Evolutionary conservation across 2,113 vertebrate genomes (phyloP), one percentile per base, ranked within the genome.

Genomic region (Cyphomyrus discorhynchus): DNA sequence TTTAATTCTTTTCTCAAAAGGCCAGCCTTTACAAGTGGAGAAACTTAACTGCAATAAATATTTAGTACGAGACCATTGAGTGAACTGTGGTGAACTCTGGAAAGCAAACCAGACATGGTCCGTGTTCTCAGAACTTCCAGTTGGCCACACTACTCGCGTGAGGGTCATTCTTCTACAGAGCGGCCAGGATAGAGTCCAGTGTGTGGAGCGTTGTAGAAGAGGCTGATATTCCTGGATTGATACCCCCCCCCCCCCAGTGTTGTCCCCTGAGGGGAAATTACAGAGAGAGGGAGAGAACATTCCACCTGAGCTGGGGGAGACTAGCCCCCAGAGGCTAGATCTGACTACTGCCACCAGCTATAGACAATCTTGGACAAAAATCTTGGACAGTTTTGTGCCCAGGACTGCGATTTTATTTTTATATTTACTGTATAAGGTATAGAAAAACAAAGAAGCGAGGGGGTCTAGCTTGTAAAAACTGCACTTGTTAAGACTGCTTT

Each of bases 361-460:
- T 91, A 93, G 94, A 95, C 94, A 95, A 95, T 96, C 94, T 92
- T 88, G 89, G 91, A 94, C 89, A 91, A 80, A 56, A 77, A 84
- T 90, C 88, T 91, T 91, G 91, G 88, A 91, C 91, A 88, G 92
- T 94, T 94, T 93, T 90, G 90, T 91, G 93, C 91, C 89, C 88
- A 86, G 80, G 89, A 91, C 91, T 90, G 91, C 50, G 90, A 92
- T 93, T 95, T 93, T 94, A 94, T 93, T 95, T 95, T 94, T 95
- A 82, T 95, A 94, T 92, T 91, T 88, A 91, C 92, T 85, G 90
- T 93, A 92, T 93, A 93, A 90, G 92, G 91, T 92, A 90, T 89
- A 86, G 56, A 27, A 66, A 66, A 66, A 62, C 8, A 88, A 92
- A 84, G 66, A 89, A 88, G 90, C 90, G 91, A 91, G 90, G 83